These are phyloP conservation scores for Aulostomus chinensis DNA, from an alignment of 2,797 vertebrate species.

Conservation along the genomic window DNA sequence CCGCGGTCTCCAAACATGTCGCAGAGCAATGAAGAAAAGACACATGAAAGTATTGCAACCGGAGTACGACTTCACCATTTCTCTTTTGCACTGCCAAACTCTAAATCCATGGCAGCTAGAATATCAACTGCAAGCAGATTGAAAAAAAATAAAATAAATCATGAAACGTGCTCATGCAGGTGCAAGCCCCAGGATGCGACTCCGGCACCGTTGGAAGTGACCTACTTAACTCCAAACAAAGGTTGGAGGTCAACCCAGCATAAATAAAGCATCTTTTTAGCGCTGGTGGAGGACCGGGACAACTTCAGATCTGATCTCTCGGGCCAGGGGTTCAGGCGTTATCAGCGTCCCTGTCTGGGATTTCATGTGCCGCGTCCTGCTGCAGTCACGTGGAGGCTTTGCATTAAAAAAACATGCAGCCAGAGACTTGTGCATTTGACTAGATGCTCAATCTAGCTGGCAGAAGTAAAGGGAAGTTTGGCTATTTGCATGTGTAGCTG, in stretches of 20 bases:
- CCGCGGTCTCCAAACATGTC: constrained; percentile 7
- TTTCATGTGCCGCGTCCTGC: constrained; percentile 50
- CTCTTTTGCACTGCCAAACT: background rate
- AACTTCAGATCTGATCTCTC: constrained; percentile 27
- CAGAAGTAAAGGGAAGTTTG: constrained; percentile 15
- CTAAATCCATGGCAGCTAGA: constrained; percentile 1
- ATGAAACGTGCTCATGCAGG: constrained; percentile 19
- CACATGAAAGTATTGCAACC: background rate
- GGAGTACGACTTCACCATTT: too few species aligned
- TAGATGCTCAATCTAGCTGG: constrained; percentile 42
- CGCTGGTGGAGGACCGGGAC: constrained; percentile 16
- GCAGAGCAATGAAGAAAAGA: constrained; percentile 1
- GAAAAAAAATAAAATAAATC: background rate
- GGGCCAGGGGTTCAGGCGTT: constrained; percentile 32
- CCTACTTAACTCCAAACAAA: constrained; percentile 51
- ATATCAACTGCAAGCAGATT: background rate
- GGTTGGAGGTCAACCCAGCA: constrained; percentile 48
- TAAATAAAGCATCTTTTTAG: constrained; percentile 26
- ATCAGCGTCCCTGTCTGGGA: constrained; percentile 45
- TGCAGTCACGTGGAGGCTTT: constrained; percentile 48
- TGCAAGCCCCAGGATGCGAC: constrained; percentile 35
- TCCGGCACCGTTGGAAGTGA: constrained; percentile 42
- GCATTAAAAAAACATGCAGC: constrained; percentile 56
- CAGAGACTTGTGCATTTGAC: constrained; percentile 43
- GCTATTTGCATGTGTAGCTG: constrained; percentile 40